phyloP scores from a whole-genome alignment of 2,797 vertebrate species.

The Diplodus sargus region DNA sequence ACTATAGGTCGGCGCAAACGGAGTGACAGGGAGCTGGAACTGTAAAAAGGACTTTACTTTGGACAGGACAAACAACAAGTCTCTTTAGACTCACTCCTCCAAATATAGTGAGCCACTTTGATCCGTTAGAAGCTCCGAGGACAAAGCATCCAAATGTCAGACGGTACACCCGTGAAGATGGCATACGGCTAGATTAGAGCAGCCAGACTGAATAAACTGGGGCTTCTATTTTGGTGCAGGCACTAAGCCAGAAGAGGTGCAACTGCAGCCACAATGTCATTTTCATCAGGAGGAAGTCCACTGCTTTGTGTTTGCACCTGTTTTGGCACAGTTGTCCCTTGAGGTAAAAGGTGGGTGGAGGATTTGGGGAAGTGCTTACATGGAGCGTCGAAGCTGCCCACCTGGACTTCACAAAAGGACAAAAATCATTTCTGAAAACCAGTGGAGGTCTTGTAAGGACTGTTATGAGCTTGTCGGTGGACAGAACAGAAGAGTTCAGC shows the following conservation, averaged over 20 bases:
- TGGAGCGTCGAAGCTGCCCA: slow-evolving; percentile 15
- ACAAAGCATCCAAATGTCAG: slow-evolving; percentile 60
- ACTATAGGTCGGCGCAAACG: slow-evolving; percentile 4
- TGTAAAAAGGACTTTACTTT: slow-evolving; percentile 22
- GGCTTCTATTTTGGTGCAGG: slow-evolving; percentile 42
- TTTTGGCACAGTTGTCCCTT: neutral
- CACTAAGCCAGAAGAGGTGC: slow-evolving; percentile 38
- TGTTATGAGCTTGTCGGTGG: neutral
- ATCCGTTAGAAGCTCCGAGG: slow-evolving; percentile 23
- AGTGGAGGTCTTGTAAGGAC: slow-evolving; percentile 9
- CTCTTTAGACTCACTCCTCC: slow-evolving; percentile 29
- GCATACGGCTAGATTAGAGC: slow-evolving; percentile 48
- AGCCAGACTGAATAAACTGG: slow-evolving; percentile 26
- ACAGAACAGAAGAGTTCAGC: slow-evolving; percentile 2
- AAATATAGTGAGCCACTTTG: slow-evolving; percentile 34
- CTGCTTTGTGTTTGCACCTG: slow-evolving; percentile 17
- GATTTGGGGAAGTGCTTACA: slow-evolving; percentile 8
- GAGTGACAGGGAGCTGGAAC: neutral
- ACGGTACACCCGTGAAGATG: slow-evolving; percentile 46
- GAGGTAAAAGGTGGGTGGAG: neutral
- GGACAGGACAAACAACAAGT: slow-evolving; percentile 27
- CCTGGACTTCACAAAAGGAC: slow-evolving; percentile 7
- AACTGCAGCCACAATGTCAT: slow-evolving; percentile 40
- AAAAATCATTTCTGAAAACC: neutral
- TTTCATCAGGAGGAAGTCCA: slow-evolving; percentile 24